Base-by-base conservation (phyloP, 1,140 invertebrate species). In the Megathymus violae region DNA sequence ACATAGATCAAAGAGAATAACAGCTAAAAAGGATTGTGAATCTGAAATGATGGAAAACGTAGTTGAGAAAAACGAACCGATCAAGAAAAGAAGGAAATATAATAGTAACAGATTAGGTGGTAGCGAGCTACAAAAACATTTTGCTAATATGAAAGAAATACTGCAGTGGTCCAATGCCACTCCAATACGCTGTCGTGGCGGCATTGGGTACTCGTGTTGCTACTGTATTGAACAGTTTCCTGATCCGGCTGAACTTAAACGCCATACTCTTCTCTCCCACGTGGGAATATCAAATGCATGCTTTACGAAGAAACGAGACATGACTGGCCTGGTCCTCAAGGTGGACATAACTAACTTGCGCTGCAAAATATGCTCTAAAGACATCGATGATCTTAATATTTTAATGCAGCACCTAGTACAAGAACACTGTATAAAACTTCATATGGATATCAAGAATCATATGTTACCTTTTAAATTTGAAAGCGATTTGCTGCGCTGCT, bases 91-190 rank as follows among this genome's bases (percentile, higher is more conserved):
- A 14, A 43, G 43, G 38, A 63, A 63, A 16, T 56, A 44, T 19
- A 41, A 43, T 9, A 56, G 38, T 27, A 44, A 27, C 27, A 44
- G 25, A 38, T 38, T 22, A 25, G 54, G 62, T 13, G 46, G 15
- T 13, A 52, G 34, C 7, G 25, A 51, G 51, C 3, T 59, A 17
- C 46, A 31, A 56, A 59, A 59, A 17, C 40, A 19, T 31, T 51
- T 27, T 17, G 34, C 13, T 0, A 85, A 85, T 50, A 47, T 82
- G 9, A 60, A 48, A 38, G 62, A 61, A 11, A 75, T 85, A 43
- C 43, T 85, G 1, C 16, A 48, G 13, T 64, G 56, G 22, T 76
- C 80, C 0, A 85, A 85, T 34, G 82, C 82, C 1, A 83, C 82
- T 2, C 70, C 80, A 0, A 79, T 85, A 5, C 52, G 63, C 0